Base-by-base conservation (phyloP, 2,888 invertebrate species). In the Aspidiotus rigidus region DNA sequence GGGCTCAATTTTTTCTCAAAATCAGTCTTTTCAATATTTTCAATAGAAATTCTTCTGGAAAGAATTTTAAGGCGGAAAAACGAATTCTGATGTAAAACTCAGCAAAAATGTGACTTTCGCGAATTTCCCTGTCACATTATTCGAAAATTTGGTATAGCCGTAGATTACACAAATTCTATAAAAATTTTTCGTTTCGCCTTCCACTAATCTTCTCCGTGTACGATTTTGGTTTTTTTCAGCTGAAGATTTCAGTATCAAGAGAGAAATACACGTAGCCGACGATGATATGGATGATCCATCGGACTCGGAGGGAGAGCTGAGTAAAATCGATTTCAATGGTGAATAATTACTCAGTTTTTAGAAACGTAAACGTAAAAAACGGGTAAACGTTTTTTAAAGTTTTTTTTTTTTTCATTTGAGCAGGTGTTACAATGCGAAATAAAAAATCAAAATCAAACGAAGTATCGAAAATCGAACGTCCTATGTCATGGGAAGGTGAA, bases 401-500 rank as follows among this genome's bases (percentile, higher is more conserved):
- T 28, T 67, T 28, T 28, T n/a, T n/a, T n/a, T 3, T 28, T 28
- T 28, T 28, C 28, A 28, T 28, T 28, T 28, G 28, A 40, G 42
- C 73, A 72, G 74, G 85, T 77, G 86, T 86, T 15, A 85, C 85
- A 76, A 81, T 86, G 79, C 81, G 86, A 0, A 84, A 83, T 71
- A 86, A 86, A 75, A 85, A 85, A 77, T 83, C 83, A 60, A 79
- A 83, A 7, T 83, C 84, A 9, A 81, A 81, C 69, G 80, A 80
- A 69, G 62, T 62, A 40, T 49, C 41, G 17, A 73, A 74, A 11
- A 72, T 75, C 71, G 73, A 75, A 69, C 80, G 93, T 64, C 93
- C 93, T 62, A 94, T 94, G 93, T 93, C 92, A 8, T 93, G 93
- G 93, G 93, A 93, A 78, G 93, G 93, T 9, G 93, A 92, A 78